Percentiles rank a stretch among this genome's conserved stretches.
phyloP scores from a whole-genome alignment of 30 jellyfish, hydroid and myxozoan genomes.

The Catostylus mosaicus region DNA sequence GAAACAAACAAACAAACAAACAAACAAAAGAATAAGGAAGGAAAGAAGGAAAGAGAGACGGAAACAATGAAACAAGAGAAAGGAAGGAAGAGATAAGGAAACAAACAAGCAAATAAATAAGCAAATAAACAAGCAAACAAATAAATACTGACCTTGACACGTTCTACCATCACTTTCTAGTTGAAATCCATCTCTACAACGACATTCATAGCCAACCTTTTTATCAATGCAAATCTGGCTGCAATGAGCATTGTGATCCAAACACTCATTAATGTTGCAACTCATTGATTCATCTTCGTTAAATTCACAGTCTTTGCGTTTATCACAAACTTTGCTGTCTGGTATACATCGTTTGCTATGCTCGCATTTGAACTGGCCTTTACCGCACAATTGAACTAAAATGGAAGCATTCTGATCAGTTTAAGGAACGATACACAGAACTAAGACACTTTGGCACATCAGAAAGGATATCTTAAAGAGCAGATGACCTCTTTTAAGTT shows the following conservation, averaged over 20 bases:
- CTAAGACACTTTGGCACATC: not conserved
- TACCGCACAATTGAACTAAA: conserved; percentile 33
- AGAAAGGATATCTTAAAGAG: not conserved
- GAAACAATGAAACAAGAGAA: too few species aligned
- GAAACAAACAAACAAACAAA: not conserved
- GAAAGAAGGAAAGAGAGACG: too few species aligned
- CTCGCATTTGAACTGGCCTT: conserved; percentile 56
- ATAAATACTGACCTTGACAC: conserved; percentile 53
- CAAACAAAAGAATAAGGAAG: too few species aligned
- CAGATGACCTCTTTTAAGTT: too few species aligned
- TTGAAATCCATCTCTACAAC: conserved; percentile 66
- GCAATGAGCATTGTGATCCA: conserved; percentile 73
- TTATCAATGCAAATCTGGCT: conserved; percentile 68
- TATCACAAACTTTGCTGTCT: conserved; percentile 66
- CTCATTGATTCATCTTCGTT: conserved; percentile 81
- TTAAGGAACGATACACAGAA: too few species aligned
- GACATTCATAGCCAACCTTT: conserved; percentile 74
- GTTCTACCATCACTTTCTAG: conserved; percentile 64
- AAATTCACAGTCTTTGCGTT: conserved; percentile 47
- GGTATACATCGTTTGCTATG: conserved; percentile 64
- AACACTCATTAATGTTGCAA: conserved; percentile 76
- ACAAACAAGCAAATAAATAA: too few species aligned
- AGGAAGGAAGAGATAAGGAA: not conserved
- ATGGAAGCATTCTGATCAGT: not conserved
- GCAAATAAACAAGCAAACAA: too few species aligned